Evolutionary conservation across 2,113 vertebrate species (phyloP).

Genomic region (Coturnix japonica): DNA sequence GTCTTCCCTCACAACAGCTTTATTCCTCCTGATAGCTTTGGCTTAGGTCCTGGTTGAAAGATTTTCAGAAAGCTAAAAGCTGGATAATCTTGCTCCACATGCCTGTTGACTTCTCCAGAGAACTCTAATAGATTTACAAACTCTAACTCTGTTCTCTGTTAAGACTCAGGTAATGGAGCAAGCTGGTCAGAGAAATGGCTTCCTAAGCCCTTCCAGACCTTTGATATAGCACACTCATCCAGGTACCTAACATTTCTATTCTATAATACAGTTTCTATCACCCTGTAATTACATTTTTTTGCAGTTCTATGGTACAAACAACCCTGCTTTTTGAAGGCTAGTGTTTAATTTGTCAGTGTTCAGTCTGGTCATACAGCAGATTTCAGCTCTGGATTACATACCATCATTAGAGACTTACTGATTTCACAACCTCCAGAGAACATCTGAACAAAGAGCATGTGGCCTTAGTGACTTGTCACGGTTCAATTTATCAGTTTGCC

Average conservation of each 20-base stretch:
- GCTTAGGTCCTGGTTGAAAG: neutral
- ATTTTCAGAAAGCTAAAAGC: constrained; percentile 10
- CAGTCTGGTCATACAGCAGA: neutral
- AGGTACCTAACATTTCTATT: neutral
- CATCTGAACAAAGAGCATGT: constrained; percentile 5
- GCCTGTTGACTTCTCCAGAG: constrained; percentile 28
- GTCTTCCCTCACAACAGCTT: neutral
- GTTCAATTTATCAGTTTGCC: constrained; percentile 34
- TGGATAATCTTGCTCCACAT: constrained; percentile 19
- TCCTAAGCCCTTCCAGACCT: constrained; percentile 40
- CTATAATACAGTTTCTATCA: neutral
- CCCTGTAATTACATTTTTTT: neutral
- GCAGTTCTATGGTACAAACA: neutral
- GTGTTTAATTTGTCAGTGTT: neutral
- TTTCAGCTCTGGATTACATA: neutral
- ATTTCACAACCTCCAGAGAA: constrained; percentile 13
- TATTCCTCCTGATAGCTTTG: neutral
- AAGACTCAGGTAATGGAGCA: neutral
- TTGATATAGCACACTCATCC: neutral
- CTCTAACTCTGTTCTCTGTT: neutral
- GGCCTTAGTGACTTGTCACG: constrained; percentile 16
- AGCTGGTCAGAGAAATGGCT: constrained; percentile 23
- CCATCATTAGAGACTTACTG: neutral
- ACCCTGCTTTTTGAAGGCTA: neutral
- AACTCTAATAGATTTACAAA: constrained; percentile 20